Conservation (phyloP, 2,888 invertebrate species). For the Cyaniris semiargus region DNA sequence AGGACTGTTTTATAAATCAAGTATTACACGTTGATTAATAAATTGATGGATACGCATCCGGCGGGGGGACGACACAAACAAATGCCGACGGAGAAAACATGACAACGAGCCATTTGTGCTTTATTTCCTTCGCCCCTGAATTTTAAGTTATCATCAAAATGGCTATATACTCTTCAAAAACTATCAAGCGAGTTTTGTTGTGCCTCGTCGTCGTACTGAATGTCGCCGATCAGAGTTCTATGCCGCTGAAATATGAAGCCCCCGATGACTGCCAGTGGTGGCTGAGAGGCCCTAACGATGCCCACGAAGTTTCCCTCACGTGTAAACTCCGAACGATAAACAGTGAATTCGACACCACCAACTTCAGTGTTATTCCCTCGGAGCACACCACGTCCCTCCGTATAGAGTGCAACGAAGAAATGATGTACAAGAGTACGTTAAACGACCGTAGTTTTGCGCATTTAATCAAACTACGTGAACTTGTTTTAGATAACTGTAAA, state of each 20-base stretch:
- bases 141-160: slow-evolving; percentile 69
- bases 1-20: slow-evolving; percentile 55
- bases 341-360: slow-evolving; percentile 93
- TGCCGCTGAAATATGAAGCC: slow-evolving; percentile 85
- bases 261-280: slow-evolving; percentile 93
- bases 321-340: slow-evolving; percentile 91
- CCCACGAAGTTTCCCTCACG: slow-evolving; percentile 87
- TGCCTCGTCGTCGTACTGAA: slow-evolving; percentile 70
- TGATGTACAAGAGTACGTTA: slow-evolving; percentile 89
- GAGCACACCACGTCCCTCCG: slow-evolving; percentile 90
- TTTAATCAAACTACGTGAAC: slow-evolving; percentile 87
- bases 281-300: slow-evolving; percentile 81
- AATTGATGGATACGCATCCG: slow-evolving; percentile 79
- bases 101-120: slow-evolving; percentile 74
- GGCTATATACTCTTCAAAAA: slow-evolving; percentile 66
- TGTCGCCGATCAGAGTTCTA: slow-evolving; percentile 73
- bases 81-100: slow-evolving; percentile 79
- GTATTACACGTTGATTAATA: slow-evolving; percentile 60
- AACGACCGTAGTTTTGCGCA: slow-evolving; percentile 90
- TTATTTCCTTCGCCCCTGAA: slow-evolving; percentile 77
- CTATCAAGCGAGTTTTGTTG: slow-evolving; percentile 66
- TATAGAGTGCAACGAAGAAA: slow-evolving; percentile 89
- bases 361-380: slow-evolving; percentile 91
- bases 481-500: slow-evolving; percentile 93
- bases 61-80: slow-evolving; percentile 70